Percentiles rank a stretch among this genome's conserved stretches.
phyloP scores from a whole-genome alignment of 1,140 invertebrate genomes.

The Drosophila mojavensis region DNA sequence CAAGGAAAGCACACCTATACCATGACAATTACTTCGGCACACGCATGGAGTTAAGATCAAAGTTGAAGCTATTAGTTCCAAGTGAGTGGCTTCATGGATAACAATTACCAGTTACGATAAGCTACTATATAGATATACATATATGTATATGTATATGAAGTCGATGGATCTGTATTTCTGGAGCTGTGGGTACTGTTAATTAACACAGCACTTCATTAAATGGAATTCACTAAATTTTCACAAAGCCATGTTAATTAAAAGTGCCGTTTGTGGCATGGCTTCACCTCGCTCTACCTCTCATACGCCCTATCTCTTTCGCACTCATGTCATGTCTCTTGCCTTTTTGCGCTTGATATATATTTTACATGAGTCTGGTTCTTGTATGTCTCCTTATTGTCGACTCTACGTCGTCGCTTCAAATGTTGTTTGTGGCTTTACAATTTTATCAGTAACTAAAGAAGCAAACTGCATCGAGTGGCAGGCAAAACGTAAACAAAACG shows the following conservation, averaged over 20 bases:
- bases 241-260: slow-evolving; percentile 46
- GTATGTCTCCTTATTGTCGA: slow-evolving; percentile 36
- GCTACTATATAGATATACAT: neutral
- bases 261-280: slow-evolving; percentile 11
- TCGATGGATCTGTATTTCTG: slow-evolving; percentile 15
- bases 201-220: slow-evolving; percentile 34
- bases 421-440: slow-evolving; percentile 44
- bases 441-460: slow-evolving; percentile 42
- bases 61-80: slow-evolving; percentile 9
- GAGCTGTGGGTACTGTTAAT: slow-evolving; percentile 22
- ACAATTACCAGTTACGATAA: slow-evolving; percentile 7
- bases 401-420: slow-evolving; percentile 21
- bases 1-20: neutral
- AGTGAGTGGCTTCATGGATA: slow-evolving; percentile 1
- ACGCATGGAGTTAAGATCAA: neutral
- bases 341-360: slow-evolving; percentile 43
- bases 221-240: slow-evolving; percentile 39
- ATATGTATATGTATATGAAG: neutral
- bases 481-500: slow-evolving; percentile 46
- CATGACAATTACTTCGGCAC: neutral
- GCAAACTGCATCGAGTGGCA: slow-evolving; percentile 23
- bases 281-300: neutral
- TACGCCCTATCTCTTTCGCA: neutral
- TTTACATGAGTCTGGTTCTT: slow-evolving; percentile 34
- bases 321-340: neutral